Base-by-base conservation (phyloP, 2,113 vertebrate genomes). In the Hiodon alosoides region DNA sequence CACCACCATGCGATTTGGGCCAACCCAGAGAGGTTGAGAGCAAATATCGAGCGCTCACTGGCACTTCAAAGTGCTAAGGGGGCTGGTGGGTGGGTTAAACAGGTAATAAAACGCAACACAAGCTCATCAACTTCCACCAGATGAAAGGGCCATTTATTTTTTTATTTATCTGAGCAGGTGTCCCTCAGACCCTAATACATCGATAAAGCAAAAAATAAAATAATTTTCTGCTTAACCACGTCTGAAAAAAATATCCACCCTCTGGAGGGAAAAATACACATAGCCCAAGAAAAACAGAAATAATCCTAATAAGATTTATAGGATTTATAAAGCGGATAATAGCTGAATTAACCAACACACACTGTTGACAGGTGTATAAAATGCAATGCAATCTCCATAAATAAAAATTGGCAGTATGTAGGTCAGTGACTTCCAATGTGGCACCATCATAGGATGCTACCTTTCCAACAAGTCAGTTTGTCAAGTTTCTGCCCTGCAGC, bases 21-120 rank as follows among this genome's bases (percentile, higher is more conserved):
- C 5, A 46, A 13, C 46, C 55, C 55, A n/a, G 54, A 71, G 55
- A 71, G 13, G n/a, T n/a, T n/a, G n/a, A n/a, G 55, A 71, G 16
- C 3, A 6, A 11, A 50, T 6, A 31, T 14, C 5, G 9, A 16
- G 7, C 16, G 5, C 11, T 47, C 50, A 31, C 54, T 71, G 70
- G 57, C 61, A 67, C 72, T 74, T 74, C 72, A 74, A 74, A 74
- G 72, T 74, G 61, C 51, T 16, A 74, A 47, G 48, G 62, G 31
- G 31, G 72, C 50, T 17, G n/a, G 17, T 11, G 54, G 65, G 46
- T 74, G 66, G 55, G 54, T 54, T 64, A 67, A 74, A 74, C 60
- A 53, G 61, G 62, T 62, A 17, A 31, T 66, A 74, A 74, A 74
- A 14, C 16, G 31, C 2, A 54, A 46, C 6, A 55, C 48, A 74